Evolutionary conservation across 23 tunicate species (phyloP), one percentile per base, ranked within the genome.

Genomic region (Styela clava): DNA sequence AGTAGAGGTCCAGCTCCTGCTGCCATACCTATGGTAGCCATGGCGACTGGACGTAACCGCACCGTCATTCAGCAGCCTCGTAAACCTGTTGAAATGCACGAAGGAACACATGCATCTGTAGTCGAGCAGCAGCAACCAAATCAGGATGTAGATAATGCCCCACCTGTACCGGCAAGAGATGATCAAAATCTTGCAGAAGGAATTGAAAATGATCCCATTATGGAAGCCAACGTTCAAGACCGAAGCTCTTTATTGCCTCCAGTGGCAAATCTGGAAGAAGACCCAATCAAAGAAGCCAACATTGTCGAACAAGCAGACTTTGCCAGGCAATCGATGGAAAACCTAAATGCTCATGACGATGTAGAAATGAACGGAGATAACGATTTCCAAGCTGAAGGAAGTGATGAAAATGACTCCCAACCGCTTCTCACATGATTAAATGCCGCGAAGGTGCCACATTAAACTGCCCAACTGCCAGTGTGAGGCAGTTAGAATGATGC

Each of bases 11-110:
- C 22, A 25, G 30, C 68, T 22, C 61, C 79, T 19, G 26, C 56
- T 21, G 52, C 61, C 31, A 73, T 79, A 32, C 79, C 90, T 16
- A 79, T 86, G 81, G 74, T 80, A 3, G 61, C 82, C 0, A 69
- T 61, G 61, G 37, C 77, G 2, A 3, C 35, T 12, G 23, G 35
- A 34, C 34, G 34, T 3, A 71, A 71, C 32, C 35, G 32, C 35
- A 33, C 35, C 3, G 37, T 71, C 77, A 30, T 30, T 7, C 34
- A 27, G 3, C 77, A 71, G 7, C 34, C 77, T 5, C 77, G 77
- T 16, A 71, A 71, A 30, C 77, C 77, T 26, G 34, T 34, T 28
- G 77, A 27, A 16, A 30, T 22, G 16, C 34, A 30, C 23, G 77
- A 71, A 16, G 77, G 24, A 71, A 34, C 34, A 27, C 32, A 71